Conservation (phyloP, 2,888 invertebrate species). For the Trachelus troglodyta region DNA sequence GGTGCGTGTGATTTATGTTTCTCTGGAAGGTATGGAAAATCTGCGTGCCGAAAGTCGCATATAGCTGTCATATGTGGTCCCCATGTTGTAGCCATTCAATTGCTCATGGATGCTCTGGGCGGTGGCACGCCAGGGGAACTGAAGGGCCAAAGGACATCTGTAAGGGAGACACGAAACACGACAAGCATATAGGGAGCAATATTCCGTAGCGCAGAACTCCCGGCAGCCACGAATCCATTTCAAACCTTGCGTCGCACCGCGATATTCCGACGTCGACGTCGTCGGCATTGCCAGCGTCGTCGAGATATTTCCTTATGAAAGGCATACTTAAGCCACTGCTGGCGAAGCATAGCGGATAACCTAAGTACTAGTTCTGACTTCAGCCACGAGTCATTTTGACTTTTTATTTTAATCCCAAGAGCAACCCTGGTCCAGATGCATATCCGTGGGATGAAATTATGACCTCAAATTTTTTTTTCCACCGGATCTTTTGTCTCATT, state of each 20-base stretch:
- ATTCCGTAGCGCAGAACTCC: constrained; percentile 37
- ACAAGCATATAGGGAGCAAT: constrained; percentile 30
- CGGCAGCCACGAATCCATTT: constrained; percentile 22
- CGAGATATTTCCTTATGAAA: constrained; percentile 39
- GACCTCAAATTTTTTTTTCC: too few species aligned
- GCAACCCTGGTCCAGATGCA: too few species aligned
- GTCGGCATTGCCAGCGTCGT: not conserved
- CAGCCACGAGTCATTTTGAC: too few species aligned
- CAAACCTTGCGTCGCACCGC: constrained; percentile 9
- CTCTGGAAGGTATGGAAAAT: not conserved
- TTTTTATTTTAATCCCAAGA: too few species aligned
- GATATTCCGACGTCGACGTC: not conserved
- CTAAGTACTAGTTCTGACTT: constrained; percentile 4
- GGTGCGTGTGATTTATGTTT: too few species aligned
- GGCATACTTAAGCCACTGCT: constrained; percentile 19
- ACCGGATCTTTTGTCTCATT: too few species aligned
- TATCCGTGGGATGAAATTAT: too few species aligned
- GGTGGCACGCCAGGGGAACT: constrained; percentile 1
- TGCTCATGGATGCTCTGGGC: constrained; percentile 7
- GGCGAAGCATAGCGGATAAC: constrained; percentile 7
- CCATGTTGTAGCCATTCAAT: constrained; percentile 20
- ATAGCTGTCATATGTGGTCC: not conserved
- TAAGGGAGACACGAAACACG: constrained; percentile 27
- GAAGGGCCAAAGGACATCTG: constrained; percentile 29
- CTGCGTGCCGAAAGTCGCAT: constrained; percentile 5